Evolutionary conservation across 1,140 invertebrate genomes (phyloP), one percentile per base, ranked within the genome.

Genomic region (Stenopsyche tienmushanensis): DNA sequence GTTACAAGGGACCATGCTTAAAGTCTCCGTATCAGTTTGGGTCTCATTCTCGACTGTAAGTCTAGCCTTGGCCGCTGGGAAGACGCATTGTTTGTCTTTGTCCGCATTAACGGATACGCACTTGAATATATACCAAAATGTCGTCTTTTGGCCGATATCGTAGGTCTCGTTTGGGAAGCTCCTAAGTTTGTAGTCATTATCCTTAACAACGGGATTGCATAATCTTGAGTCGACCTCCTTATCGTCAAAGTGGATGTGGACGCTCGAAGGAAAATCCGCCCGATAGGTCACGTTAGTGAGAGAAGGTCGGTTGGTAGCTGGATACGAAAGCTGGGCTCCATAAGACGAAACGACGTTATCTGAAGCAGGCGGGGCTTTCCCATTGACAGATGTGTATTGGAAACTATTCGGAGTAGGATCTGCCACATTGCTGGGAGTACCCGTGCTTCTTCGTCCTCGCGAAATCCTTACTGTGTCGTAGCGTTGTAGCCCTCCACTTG

Each of bases 11-110:
- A 62, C 55, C 67, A 65, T 62, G 5, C 18, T 54, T 55, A 60
- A 64, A 10, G 44, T 45, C 15, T 69, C 67, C 3, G 20, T 41
- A 3, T 69, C 67, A 1, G 67, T 69, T 39, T 69, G 67, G 2
- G 67, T 69, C 39, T 69, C 67, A 34, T 60, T 69, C 29, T 69
- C 67, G 10, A 69, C 60, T 1, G 67, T 69, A 3, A 69, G 39
- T 10, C 55, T 58, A 3, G 63, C 53, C 15, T 47, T 53, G 0
- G 23, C 24, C 3, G 62, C 42, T 2, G 67, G 24, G 9, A 69
- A 59, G 1, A 24, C 25, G 34, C 58, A 69, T 0, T 25, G 65
- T 7, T 24, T 23, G 2, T 34, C 57, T 15, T 29, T 42, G 13
- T 49, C 25, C 3, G 2, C 17, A 10, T 62, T 55, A 3, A 20